Evolutionary conservation across 92 coral and sea anemone species (phyloP), one percentile per base, ranked within the genome.

Genomic region (Galaxea fascicularis): DNA sequence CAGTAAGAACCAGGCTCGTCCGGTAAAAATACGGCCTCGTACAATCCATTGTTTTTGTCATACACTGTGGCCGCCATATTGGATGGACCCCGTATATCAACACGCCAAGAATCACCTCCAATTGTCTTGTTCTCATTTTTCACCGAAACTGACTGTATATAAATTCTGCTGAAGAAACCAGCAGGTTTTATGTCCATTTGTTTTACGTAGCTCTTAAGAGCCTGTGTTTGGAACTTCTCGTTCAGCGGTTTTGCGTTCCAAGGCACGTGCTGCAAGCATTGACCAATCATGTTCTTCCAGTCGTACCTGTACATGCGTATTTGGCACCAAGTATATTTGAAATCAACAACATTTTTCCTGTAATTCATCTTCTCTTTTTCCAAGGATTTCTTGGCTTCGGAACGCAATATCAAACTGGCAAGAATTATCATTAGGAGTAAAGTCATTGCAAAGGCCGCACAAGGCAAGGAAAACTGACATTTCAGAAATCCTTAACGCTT

Each of bases 21-120:
- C 21, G 89, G 82, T 65, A 94, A 71, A 82, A 94, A 94, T 65
- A 89, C 88, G 2, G 91, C 89, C 71, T 89, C 92, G 83, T 94
- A 94, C 30, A 91, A 59, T 1, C 98, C 98, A 65, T 92, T 87
- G 45, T 78, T 73, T 22, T 73, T 86, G 76, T 94, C 98, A 63
- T 78, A 92, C 25, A 94, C 98, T 10, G 87, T 75, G 15, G 95
- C 98, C 16, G 92, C 87, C 86, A 90, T 57, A 56, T 67, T 87
- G n/a, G 90, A 71, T 24, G 93, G 93, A 12, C 98, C 98, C n/a
- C 80, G 92, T 12, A 94, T 91, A 59, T 87, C 56, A 25, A 92
- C 95, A 11, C 98, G 85, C 91, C 89, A 94, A 8, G 88, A 87
- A 65, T 94, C 98, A 4, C 98, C 98, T 4, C 98, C 98, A 30